Base-by-base conservation (phyloP, 2,113 vertebrate species). In the Nycticorax nycticorax region DNA sequence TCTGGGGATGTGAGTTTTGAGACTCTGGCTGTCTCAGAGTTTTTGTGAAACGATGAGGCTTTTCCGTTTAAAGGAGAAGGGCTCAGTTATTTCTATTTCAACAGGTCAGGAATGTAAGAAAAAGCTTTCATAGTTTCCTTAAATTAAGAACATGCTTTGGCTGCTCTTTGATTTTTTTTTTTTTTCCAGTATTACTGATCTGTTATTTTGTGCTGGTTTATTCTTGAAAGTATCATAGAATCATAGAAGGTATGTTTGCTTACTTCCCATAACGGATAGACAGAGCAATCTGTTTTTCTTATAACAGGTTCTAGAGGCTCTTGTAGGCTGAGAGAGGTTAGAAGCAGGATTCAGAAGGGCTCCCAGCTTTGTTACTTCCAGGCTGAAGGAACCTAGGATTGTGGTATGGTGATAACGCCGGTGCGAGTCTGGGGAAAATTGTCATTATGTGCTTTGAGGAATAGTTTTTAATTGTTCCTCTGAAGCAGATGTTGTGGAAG, bases 101-200 rank as follows among this genome's bases (percentile, higher is more conserved):
- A 33, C 50, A 91, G 83, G 52, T 78, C 27, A 60, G 69, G 57
- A 92, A 53, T n/a, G 23, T 64, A 92, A 84, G 80, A 62, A 89
- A 53, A 80, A 87, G 9, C 41, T 91, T 87, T 47, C 32, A 14
- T 85, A 79, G 53, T 74, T 86, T 93, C 69, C 88, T 93, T 94
- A 92, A 84, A 72, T 21, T 43, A 56, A 92, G 84, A 89, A 52
- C 85, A 48, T 96, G 48, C 71, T 92, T 95, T 91, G 91, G 57
- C 80, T 94, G 56, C 45, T 73, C 45, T 89, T 77, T 66, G 69
- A 17, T 82, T 97, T 95, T 93, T 95, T 93, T 95, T 82, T 97
- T 95, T 93, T 95, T 93, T 95, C 73, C 71, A 50, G 0, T 91
- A 91, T 66, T 82, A 64, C 68, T 84, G 76, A 75, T 93, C 85